Conservation (phyloP, 2,113 vertebrate genomes). For the Acrocephalus arundinaceus region DNA sequence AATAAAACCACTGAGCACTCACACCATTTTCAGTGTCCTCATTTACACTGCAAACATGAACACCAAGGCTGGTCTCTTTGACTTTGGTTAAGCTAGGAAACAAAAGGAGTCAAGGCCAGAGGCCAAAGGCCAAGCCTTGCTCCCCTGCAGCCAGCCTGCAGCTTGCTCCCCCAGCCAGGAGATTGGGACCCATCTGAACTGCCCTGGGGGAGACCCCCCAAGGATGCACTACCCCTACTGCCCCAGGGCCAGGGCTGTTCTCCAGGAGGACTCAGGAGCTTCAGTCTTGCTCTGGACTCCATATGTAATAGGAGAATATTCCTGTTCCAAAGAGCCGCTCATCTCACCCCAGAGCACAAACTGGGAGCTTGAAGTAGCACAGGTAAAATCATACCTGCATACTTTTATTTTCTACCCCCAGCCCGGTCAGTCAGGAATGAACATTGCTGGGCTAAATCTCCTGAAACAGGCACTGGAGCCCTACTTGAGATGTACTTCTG, state of each 20-base stretch:
- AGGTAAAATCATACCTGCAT: not conserved
- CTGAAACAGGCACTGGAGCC: not conserved
- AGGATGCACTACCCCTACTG: not conserved
- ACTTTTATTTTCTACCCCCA: not conserved
- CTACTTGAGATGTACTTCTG: not conserved
- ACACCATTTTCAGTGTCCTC: not conserved
- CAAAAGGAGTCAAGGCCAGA: not conserved
- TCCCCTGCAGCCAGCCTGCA: not conserved
- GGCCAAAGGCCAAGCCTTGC: not conserved
- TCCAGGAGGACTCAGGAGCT: not conserved
- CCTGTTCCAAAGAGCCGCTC: not conserved
- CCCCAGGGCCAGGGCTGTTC: not conserved
- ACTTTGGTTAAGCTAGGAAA: not conserved
- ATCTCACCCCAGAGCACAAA: not conserved
- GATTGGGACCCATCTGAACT: fast-evolving
- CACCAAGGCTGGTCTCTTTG: fast-evolving
- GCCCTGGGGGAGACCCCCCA: not conserved
- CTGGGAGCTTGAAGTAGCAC: not conserved
- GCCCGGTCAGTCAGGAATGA: not conserved
- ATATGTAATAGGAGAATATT: not conserved
- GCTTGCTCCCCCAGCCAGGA: not conserved
- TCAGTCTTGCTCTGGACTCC: not conserved
- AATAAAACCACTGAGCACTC: not conserved
- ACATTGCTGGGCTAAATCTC: not conserved
- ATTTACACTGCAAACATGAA: not conserved